Percentiles rank a stretch among this genome's conserved stretches.
Conservation (phyloP, 2,113 vertebrate genomes). For the Pachyramphus minor region DNA sequence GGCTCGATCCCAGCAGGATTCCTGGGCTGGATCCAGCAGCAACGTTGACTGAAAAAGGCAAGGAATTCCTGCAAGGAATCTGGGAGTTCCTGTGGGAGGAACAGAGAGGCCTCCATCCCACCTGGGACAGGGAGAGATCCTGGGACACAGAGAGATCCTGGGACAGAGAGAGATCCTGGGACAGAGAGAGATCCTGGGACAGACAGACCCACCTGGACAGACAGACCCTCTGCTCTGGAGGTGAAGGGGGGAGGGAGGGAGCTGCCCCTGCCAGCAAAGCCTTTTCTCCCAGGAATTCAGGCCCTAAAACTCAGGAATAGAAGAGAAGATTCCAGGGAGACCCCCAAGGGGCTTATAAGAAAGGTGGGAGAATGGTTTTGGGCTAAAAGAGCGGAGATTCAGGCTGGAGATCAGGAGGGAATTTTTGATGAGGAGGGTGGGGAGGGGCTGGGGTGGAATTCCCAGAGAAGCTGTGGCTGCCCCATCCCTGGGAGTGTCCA, state of each 20-base stretch:
- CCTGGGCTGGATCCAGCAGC: not conserved
- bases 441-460: not conserved
- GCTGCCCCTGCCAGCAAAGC: not conserved
- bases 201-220: not conserved
- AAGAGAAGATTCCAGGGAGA: not conserved
- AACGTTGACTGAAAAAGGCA: not conserved
- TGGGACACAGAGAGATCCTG: too few relatives aligned
- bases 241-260: not conserved
- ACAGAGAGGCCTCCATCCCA: too few relatives aligned
- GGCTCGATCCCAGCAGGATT: not conserved
- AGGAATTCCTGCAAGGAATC: not conserved
- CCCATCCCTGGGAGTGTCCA: not conserved
- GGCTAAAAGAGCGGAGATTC: not conserved
- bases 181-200: fast-evolving
- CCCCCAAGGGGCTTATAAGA: fast-evolving
- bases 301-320: not conserved
- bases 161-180: too few relatives aligned
- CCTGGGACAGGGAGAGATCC: not conserved
- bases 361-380: fast-evolving
- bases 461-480: not conserved
- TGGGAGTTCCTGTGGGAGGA: not conserved
- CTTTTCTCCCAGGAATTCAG: not conserved
- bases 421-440: not conserved
- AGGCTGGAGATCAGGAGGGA: not conserved
- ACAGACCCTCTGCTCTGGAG: not conserved